A percentile compares a stretch with the other conserved stretches of the same genome.
These are phyloP conservation scores for Siphlonurus alternatus DNA, from an alignment of 2,888 invertebrate genomes.

Conservation along the genomic window DNA sequence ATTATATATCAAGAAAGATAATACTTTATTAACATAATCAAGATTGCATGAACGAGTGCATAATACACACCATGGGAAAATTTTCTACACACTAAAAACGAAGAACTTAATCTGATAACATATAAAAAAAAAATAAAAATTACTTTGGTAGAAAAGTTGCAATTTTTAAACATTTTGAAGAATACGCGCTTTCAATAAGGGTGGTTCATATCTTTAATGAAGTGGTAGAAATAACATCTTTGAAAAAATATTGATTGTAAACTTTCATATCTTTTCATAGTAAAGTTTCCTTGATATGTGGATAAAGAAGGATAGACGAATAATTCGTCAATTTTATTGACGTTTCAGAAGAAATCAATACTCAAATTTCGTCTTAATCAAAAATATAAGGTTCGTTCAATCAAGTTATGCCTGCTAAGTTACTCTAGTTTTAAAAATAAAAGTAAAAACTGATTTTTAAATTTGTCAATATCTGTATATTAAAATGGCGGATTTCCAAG, in stretches of 20 bases:
- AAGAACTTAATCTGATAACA: too few species aligned
- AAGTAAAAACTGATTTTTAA: neutral
- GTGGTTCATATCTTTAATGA: slow-evolving; percentile 2
- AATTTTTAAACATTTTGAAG: neutral
- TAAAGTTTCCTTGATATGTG: neutral
- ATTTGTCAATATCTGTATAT: neutral
- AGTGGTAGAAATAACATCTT: neutral
- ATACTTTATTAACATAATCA: too few species aligned
- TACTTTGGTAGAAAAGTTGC: too few species aligned
- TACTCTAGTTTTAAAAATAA: neutral
- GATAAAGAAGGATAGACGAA: neutral
- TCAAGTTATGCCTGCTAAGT: neutral
- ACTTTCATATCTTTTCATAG: neutral
- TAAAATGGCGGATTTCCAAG: neutral
- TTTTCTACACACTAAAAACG: too few species aligned
- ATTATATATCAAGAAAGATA: too few species aligned
- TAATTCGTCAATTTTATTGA: neutral
- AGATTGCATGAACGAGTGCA: too few species aligned
- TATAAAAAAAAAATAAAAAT: too few species aligned
- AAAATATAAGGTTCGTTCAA: neutral
- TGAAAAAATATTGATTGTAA: slow-evolving; percentile 1
- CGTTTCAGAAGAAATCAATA: neutral
- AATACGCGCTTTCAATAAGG: neutral
- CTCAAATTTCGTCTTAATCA: neutral
- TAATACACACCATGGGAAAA: too few species aligned